Percentiles rank a stretch among this genome's conserved stretches.
phyloP scores from a whole-genome alignment of 2,797 vertebrate genomes.

The Psittacula derbiana region DNA sequence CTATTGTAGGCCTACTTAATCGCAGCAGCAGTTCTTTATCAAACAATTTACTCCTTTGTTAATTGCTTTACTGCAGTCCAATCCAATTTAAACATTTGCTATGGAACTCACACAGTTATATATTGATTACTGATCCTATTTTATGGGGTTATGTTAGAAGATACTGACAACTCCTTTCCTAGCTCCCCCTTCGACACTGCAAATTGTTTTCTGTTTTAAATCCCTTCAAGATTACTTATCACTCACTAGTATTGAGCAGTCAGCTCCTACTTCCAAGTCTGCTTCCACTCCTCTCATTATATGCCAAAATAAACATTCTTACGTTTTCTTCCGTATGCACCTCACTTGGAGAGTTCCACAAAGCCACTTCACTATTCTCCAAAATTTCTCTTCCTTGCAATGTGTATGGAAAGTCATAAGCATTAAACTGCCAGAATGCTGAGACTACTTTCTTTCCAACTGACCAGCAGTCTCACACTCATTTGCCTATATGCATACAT shows the following conservation, averaged over 20 bases:
- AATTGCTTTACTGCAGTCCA: background rate
- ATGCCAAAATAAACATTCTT: background rate
- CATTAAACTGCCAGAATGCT: background rate
- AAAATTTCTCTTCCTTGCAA: background rate
- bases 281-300: background rate
- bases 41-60: background rate
- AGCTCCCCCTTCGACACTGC: background rate
- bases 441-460: background rate
- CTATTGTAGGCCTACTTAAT: background rate
- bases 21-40: background rate
- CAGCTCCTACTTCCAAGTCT: background rate
- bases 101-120: background rate
- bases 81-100: background rate
- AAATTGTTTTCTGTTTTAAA: background rate
- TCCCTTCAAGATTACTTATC: background rate
- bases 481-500: background rate
- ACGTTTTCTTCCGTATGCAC: background rate
- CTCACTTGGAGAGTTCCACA: background rate
- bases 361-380: background rate
- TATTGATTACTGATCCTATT: background rate
- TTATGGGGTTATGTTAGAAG: background rate
- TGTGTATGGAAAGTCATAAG: background rate
- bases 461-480: background rate
- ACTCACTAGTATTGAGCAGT: background rate
- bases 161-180: background rate